Conservation (phyloP, 2,113 vertebrate species). For the Grammomys surdaster region DNA sequence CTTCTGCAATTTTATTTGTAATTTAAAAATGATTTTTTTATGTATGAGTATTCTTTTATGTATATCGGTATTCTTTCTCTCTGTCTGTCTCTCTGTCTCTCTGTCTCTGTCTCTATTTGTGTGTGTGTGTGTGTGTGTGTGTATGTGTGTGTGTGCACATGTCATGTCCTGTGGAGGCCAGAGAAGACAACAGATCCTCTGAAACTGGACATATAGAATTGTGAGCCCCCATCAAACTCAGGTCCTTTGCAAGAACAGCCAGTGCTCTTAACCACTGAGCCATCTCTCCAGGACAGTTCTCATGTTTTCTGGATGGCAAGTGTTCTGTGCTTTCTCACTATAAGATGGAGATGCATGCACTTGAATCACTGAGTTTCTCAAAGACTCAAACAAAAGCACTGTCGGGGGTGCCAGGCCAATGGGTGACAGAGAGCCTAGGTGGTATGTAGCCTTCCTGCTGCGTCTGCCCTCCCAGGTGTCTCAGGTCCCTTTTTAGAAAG, state of each 20-base stretch:
- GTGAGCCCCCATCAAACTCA: not conserved
- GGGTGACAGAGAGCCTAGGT: not conserved
- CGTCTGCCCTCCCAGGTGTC: not conserved
- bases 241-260: not conserved
- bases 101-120: too few relatives aligned
- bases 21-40: not conserved
- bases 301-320: not conserved
- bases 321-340: not conserved
- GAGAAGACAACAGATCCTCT: not conserved
- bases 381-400: not conserved
- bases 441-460: not conserved
- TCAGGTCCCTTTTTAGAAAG: slow-evolving; percentile 3
- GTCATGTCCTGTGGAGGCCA: not conserved
- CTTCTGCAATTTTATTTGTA: too few relatives aligned
- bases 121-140: too few relatives aligned
- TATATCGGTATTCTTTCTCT: not conserved
- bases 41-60: not conserved
- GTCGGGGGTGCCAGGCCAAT: not conserved
- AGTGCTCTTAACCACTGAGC: not conserved
- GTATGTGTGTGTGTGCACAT: not conserved
- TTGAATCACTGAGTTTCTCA: not conserved
- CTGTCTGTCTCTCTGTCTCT: too few relatives aligned
- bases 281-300: not conserved
- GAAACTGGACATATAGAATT: not conserved
- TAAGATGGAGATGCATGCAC: too few relatives aligned